Percentiles rank a stretch among this genome's conserved stretches.
These are phyloP conservation scores for Melanotaenia trifasciata DNA, from an alignment of 2,797 vertebrate species.

Conservation along the genomic window DNA sequence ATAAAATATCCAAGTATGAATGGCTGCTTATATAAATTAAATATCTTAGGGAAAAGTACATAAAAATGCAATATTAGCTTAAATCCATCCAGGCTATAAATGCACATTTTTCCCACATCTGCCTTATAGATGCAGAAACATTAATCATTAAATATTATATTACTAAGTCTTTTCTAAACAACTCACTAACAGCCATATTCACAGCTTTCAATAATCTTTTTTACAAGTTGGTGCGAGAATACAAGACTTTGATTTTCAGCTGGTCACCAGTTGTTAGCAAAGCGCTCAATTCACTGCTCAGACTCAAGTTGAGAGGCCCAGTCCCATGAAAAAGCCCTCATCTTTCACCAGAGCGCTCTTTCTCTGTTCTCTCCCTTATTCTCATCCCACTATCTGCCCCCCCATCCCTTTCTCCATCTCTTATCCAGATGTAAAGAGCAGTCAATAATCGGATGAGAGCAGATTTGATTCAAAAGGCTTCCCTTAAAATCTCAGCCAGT, in stretches of 20 bases:
- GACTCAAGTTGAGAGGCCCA: conserved; percentile 23
- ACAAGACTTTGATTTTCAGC: neutral
- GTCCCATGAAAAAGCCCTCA: conserved; percentile 7
- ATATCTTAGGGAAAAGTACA: no score
- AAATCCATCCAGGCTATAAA: neutral
- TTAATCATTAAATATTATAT: neutral
- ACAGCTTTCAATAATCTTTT: neutral
- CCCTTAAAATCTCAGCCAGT: conserved; percentile 85
- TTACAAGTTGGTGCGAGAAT: neutral
- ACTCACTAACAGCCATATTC: neutral
- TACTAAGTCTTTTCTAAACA: neutral
- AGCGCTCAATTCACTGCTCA: neutral
- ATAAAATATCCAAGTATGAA: neutral
- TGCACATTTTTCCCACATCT: neutral
- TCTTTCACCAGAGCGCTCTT: conserved; percentile 31
- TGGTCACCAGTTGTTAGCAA: neutral
- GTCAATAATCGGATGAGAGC: conserved; percentile 88
- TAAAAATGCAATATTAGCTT: neutral
- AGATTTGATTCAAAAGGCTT: conserved; percentile 87
- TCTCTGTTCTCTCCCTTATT: conserved; percentile 57
- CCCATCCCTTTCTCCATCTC: conserved; percentile 79
- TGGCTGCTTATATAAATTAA: neutral
- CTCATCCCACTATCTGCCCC: conserved; percentile 66
- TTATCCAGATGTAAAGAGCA: conserved; percentile 87
- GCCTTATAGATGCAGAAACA: neutral